Conservation (phyloP, 1,140 invertebrate genomes). For the Metaphire vulgaris region DNA sequence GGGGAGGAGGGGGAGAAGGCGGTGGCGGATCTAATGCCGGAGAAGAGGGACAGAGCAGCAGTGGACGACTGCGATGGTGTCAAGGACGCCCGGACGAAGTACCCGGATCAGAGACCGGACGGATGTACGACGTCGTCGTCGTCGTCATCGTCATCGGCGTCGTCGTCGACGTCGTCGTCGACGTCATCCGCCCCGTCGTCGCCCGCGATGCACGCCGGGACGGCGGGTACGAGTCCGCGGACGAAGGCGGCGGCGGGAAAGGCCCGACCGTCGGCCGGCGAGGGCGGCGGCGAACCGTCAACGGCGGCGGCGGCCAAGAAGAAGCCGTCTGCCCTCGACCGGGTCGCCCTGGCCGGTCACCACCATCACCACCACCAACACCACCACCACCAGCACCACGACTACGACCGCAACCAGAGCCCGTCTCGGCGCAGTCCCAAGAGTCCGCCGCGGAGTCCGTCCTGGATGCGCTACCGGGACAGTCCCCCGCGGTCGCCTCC, state of each 20-base stretch:
- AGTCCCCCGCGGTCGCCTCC: slow-evolving; percentile 14
- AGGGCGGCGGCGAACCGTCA: too few relatives aligned
- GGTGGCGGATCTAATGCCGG: too few relatives aligned
- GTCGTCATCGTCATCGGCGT: background rate
- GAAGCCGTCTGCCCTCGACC: slow-evolving; percentile 16
- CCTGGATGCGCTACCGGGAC: slow-evolving; percentile 25
- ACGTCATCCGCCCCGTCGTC: background rate
- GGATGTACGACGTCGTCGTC: background rate
- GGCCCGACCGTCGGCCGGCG: background rate
- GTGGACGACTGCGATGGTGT: too few relatives aligned
- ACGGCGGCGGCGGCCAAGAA: slow-evolving; percentile 1
- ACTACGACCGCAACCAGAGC: slow-evolving; percentile 11
- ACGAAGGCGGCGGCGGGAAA: background rate
- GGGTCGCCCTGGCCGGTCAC: background rate
- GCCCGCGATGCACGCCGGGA: background rate
- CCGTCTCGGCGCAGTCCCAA: slow-evolving; percentile 14
- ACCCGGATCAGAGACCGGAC: too few relatives aligned
- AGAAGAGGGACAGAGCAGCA: too few relatives aligned
- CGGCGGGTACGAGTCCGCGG: background rate
- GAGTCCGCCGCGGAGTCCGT: slow-evolving; percentile 23
- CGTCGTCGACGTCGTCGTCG: background rate
- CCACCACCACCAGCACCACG: too few relatives aligned
- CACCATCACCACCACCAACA: background rate
- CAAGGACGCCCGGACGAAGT: too few relatives aligned
- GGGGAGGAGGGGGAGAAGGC: background rate